Evolutionary conservation across 2,113 vertebrate genomes (phyloP).

Genomic region (Edolisoma coerulescens): DNA sequence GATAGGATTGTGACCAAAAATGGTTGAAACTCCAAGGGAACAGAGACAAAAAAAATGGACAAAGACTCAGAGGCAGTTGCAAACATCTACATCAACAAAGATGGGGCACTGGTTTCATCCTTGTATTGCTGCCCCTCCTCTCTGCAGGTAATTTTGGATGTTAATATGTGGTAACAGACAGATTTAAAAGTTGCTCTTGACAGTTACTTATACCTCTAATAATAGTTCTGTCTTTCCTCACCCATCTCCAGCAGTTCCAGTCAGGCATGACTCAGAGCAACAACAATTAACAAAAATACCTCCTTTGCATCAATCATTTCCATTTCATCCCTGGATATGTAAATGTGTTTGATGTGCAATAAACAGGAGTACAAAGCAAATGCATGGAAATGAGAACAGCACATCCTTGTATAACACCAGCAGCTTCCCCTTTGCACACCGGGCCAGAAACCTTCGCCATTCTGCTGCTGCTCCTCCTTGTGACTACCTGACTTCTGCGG

Average conservation of each 20-base stretch:
- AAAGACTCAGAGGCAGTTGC: not conserved
- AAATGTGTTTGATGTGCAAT: constrained; percentile 3
- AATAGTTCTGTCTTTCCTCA: not conserved
- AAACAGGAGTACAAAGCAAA: constrained; percentile 29
- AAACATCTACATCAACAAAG: not conserved
- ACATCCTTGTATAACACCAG: not conserved
- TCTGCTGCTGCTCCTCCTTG: not conserved
- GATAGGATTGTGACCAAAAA: not conserved
- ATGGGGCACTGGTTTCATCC: not conserved
- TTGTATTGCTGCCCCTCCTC: not conserved
- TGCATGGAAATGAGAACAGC: constrained; percentile 33
- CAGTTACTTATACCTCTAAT: constrained; percentile 32
- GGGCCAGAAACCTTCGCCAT: not conserved
- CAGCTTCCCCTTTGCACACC: not conserved
- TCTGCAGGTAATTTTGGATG: not conserved
- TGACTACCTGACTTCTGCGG: not conserved
- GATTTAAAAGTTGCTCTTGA: not conserved
- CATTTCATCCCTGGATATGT: not conserved
- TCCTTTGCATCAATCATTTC: constrained; percentile 49
- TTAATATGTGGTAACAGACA: not conserved
- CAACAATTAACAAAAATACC: constrained; percentile 42
- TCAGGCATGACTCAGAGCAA: constrained; percentile 13
- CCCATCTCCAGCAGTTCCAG: not conserved
- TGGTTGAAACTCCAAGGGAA: not conserved
- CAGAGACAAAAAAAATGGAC: not conserved